Conservation (phyloP, 2,797 vertebrate genomes). For the Gobio occitaniae region DNA sequence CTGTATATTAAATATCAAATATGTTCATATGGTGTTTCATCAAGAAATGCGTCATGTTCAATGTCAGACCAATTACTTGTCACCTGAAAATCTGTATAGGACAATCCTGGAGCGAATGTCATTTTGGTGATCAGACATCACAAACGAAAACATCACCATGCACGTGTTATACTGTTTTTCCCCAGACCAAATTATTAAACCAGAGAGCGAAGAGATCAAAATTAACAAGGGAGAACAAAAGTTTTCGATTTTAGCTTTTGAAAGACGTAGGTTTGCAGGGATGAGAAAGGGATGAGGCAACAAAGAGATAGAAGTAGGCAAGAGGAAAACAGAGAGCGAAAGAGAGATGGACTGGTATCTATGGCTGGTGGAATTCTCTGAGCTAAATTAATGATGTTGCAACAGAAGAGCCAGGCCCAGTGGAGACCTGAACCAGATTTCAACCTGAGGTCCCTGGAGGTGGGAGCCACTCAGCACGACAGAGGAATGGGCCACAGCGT, state of each 20-base stretch:
- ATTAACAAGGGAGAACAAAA: constrained; percentile 13
- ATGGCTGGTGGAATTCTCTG: constrained; percentile 69
- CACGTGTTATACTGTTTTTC: not conserved
- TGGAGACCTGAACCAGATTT: constrained; percentile 84
- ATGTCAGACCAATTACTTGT: not conserved
- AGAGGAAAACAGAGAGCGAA: constrained; percentile 38
- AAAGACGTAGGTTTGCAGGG: constrained; percentile 2
- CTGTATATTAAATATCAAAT: not conserved
- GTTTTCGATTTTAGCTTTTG: not conserved
- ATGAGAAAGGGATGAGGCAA: constrained; percentile 32
- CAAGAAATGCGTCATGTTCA: not conserved
- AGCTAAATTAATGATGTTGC: constrained; percentile 79
- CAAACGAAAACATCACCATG: not conserved
- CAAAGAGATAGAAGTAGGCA: constrained; percentile 36
- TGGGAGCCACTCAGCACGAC: constrained; percentile 61
- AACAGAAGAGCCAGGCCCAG: constrained; percentile 70
- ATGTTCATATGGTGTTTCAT: not conserved
- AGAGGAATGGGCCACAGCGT: constrained; percentile 64
- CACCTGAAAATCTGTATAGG: not conserved
- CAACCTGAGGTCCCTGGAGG: constrained; percentile 79
- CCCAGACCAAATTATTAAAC: not conserved
- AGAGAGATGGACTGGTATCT: constrained; percentile 42
- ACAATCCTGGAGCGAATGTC: not conserved
- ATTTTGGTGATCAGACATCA: not conserved
- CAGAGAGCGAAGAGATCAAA: not conserved